Evolutionary conservation across 1,140 invertebrate species (phyloP).

Genomic region (Hycleus phaleratus): DNA sequence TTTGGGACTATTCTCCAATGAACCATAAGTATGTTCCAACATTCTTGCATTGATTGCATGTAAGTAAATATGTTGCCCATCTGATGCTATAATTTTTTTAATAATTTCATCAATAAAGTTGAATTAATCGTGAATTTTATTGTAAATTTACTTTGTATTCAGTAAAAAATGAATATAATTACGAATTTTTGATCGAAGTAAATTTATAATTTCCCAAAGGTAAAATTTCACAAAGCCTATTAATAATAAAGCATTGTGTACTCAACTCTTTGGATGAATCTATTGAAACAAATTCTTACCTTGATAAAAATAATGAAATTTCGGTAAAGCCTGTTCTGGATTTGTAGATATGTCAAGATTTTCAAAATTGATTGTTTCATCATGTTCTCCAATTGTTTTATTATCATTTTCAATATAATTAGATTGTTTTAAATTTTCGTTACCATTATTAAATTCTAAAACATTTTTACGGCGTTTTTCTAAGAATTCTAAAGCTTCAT

Average conservation of each 20-base stretch:
- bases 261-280: conserved; percentile 32
- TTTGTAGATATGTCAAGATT: conserved; percentile 7
- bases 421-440: neutral
- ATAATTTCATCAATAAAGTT: neutral
- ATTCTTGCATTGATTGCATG: conserved; percentile 87
- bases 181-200: neutral
- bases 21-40: conserved; percentile 78
- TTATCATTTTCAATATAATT: neutral
- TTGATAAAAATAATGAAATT: conserved; percentile 72
- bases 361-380: neutral
- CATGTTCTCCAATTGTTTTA: neutral
- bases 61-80: conserved; percentile 89
- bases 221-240: conserved; percentile 27
- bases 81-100: conserved; percentile 53
- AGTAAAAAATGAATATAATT: too few relatives aligned
- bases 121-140: neutral
- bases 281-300: conserved; percentile 43
- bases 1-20: conserved; percentile 69
- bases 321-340: conserved; percentile 1
- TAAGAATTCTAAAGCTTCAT: conserved; percentile 66
- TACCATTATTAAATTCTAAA: conserved; percentile 1
- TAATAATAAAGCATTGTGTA: conserved; percentile 17
- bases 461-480: conserved; percentile 40
- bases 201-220: conserved; percentile 28
- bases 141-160: too few relatives aligned